These are phyloP conservation scores for Paramormyrops kingsleyae DNA, from an alignment of 2,113 vertebrate species.

Conservation along the genomic window DNA sequence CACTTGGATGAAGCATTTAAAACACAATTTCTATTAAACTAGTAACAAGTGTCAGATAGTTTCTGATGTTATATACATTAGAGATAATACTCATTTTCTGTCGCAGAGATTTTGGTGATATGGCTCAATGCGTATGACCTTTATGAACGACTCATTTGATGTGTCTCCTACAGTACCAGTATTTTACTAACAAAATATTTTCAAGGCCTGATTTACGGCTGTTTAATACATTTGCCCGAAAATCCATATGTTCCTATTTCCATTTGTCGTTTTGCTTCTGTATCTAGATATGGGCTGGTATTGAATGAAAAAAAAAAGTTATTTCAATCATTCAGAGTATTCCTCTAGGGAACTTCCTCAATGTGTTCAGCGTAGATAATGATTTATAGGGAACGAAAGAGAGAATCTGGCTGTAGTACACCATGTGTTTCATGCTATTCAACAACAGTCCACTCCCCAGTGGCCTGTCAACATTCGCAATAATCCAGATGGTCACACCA, in stretches of 20 bases:
- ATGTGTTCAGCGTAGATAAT: constrained; percentile 13
- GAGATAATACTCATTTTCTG: neutral
- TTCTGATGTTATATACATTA: neutral
- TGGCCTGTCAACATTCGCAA: constrained; percentile 78
- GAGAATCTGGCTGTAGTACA: constrained; percentile 53
- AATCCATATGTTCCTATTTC: neutral
- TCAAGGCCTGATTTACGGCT: neutral
- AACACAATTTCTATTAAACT: neutral
- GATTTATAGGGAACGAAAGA: constrained; percentile 11
- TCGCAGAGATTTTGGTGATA: neutral
- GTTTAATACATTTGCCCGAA: neutral
- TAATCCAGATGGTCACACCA: constrained; percentile 81
- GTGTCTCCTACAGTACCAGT: neutral
- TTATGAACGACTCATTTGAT: neutral
- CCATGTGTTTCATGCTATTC: constrained; percentile 79
- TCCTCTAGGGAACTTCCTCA: constrained; percentile 8
- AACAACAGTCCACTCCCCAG: constrained; percentile 75
- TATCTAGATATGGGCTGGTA: neutral
- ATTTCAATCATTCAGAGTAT: neutral
- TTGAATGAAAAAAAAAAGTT: neutral
- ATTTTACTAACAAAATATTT: neutral
- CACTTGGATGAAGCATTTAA: neutral
- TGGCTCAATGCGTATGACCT: neutral
- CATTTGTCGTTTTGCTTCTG: neutral
- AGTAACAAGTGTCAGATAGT: neutral